phyloP scores from a whole-genome alignment of 2,888 invertebrate genomes.

The Troides helena region DNA sequence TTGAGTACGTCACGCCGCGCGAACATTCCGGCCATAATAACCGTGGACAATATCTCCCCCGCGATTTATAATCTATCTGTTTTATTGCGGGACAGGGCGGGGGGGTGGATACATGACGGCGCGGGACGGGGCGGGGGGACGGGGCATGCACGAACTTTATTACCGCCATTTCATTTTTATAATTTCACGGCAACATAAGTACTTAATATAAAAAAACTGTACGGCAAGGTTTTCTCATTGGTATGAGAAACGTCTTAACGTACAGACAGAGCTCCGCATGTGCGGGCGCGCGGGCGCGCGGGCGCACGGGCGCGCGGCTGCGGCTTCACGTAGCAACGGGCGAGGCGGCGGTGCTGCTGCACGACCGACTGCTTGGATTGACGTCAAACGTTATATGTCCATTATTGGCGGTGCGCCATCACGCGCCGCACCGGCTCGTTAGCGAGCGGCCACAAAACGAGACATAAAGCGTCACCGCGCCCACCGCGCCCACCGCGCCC shows the following conservation, averaged over 20 bases:
- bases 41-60: conserved; percentile 63
- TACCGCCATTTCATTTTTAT: conserved; percentile 29
- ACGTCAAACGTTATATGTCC: too few relatives aligned
- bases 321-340: conserved; percentile 21
- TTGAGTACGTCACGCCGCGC: conserved; percentile 68
- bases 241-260: neutral
- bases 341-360: too few relatives aligned
- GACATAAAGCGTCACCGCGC: too few relatives aligned
- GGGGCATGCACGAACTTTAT: conserved; percentile 25
- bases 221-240: neutral
- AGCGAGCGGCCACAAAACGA: too few relatives aligned
- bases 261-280: neutral
- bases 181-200: conserved; percentile 23
- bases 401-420: too few relatives aligned
- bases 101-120: neutral
- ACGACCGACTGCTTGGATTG: too few relatives aligned
- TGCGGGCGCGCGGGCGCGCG: conserved; percentile 20
- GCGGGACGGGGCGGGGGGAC: neutral
- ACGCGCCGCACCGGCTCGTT: too few relatives aligned
- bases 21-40: conserved; percentile 59
- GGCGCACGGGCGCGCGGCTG: conserved; percentile 17
- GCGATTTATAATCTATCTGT: conserved; percentile 68
- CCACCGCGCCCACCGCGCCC: too few relatives aligned
- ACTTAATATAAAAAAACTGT: neutral
- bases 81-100: conserved; percentile 49